A percentile compares a stretch with the other conserved stretches of the same genome.
These are phyloP conservation scores for Lerista edwardsae DNA, from an alignment of 2,797 vertebrate genomes.

Conservation along the genomic window DNA sequence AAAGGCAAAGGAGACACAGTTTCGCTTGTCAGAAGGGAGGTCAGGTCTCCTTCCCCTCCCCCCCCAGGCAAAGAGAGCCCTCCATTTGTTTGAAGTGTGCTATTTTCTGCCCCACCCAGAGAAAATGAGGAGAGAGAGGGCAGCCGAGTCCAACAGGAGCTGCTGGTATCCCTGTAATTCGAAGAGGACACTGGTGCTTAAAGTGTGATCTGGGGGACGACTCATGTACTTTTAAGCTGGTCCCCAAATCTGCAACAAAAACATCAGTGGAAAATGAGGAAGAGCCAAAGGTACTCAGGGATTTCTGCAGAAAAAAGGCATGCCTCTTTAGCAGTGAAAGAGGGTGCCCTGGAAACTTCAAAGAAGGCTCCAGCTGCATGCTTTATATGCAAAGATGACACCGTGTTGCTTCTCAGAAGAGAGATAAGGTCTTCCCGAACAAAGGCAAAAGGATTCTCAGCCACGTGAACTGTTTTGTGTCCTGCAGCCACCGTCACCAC, in stretches of 20 bases:
- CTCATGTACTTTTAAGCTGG: no score
- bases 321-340: not conserved
- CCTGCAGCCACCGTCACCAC: not conserved
- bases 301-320: not conserved
- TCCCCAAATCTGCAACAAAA: not conserved
- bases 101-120: conserved; percentile 19
- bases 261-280: not conserved
- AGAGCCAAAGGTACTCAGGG: not conserved
- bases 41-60: conserved; percentile 51
- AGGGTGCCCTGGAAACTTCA: not conserved
- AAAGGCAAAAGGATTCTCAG: not conserved
- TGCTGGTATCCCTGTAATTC: not conserved
- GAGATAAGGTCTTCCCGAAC: no score
- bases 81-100: conserved; percentile 6
- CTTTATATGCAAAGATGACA: not conserved
- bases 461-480: not conserved
- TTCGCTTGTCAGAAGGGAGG: conserved; percentile 56
- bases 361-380: not conserved
- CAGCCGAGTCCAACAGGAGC: not conserved
- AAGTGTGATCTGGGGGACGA: no score
- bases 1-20: conserved; percentile 42
- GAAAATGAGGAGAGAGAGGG: not conserved
- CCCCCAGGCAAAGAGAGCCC: conserved; percentile 40
- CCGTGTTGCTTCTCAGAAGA: no score
- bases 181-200: not conserved